Base-by-base conservation (phyloP, 2,888 invertebrate genomes). In the Anthoptus insignis region DNA sequence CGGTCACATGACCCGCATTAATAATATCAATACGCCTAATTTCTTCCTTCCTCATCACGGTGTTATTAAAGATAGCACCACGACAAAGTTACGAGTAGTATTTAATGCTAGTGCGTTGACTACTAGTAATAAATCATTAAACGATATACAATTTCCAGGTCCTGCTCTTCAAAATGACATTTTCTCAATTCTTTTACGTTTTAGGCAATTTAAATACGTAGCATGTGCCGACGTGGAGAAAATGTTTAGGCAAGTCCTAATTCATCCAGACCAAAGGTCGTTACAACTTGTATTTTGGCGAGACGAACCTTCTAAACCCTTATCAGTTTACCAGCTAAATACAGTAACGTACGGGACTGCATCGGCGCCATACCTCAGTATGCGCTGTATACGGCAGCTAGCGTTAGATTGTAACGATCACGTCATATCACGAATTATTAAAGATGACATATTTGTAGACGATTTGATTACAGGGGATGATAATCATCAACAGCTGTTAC, bases 241-340 rank as follows among this genome's bases (percentile, higher is more conserved):
- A 59, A 80, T 82, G 78, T 82, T 73, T 59, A 45, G 82, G 0
- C 77, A 80, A 59, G 70, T 76, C 16, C 24, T 68, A 21, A 65
- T 81, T 19, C 56, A 74, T 11, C 42, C 64, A 1, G 69, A 75
- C 19, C 75, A 81, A 61, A 53, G 78, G 5, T 54, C 72, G 14
- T 66, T 79, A 4, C 83, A 83, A 64, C 54, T 76, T 34, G 80
- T 82, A 5, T 50, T 82, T 1, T 85, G 81, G 81, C 63, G 79
- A 0, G 71, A 77, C 1, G 68, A 72, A 45, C 58, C 71, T 0
- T 29, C 60, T 0, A 68, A 76, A 2, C 69, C 74, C 1, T 11
- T 79, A 22, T 21, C 66, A 21, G 63, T 74, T 4, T 80, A 74
- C 53, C 73, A n/a, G 37, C 37, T 37, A 52, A 68, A 71, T 42